Conservation (phyloP, 2,797 vertebrate species). For the Xenops minutus region DNA sequence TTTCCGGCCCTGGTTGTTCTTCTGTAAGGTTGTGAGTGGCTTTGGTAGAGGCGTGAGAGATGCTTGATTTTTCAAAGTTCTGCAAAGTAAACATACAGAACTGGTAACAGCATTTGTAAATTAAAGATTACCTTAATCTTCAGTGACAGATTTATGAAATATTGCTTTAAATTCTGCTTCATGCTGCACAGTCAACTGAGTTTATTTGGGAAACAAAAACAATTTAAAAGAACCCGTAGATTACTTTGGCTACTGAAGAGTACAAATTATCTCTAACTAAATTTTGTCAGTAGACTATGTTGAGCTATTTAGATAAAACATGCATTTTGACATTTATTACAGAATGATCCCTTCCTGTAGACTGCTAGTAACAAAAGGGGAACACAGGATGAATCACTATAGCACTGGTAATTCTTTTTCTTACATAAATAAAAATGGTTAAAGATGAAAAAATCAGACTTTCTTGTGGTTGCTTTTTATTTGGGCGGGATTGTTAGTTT, state of each 20-base stretch:
- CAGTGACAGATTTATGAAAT: constrained; percentile 79
- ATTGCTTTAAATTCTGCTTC: constrained; percentile 71
- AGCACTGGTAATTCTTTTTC: constrained; percentile 45
- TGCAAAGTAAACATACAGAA: constrained; percentile 48
- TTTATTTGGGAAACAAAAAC: constrained; percentile 78
- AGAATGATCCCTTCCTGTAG: constrained; percentile 57
- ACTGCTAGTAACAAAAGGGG: constrained; percentile 23
- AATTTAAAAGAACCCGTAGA: constrained; percentile 72
- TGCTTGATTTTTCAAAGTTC: constrained; percentile 51
- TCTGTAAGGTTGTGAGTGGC: not conserved
- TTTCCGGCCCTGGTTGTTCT: not conserved
- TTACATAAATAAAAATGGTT: constrained; percentile 39
- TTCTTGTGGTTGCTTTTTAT: not conserved
- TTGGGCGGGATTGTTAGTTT: not conserved
- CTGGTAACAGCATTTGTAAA: constrained; percentile 70
- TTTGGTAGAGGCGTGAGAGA: not conserved
- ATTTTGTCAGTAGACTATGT: constrained; percentile 65
- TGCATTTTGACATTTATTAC: constrained; percentile 72
- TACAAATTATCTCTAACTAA: constrained; percentile 73
- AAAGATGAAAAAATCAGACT: constrained; percentile 27
- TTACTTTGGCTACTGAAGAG: constrained; percentile 65
- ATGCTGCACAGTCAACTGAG: constrained; percentile 69
- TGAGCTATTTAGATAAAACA: constrained; percentile 75
- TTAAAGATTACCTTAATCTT: constrained; percentile 75
- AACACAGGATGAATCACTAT: constrained; percentile 57